These are phyloP conservation scores for Caenorhabditis sp. DNA, from an alignment of 2,888 invertebrate genomes.

Conservation along the genomic window DNA sequence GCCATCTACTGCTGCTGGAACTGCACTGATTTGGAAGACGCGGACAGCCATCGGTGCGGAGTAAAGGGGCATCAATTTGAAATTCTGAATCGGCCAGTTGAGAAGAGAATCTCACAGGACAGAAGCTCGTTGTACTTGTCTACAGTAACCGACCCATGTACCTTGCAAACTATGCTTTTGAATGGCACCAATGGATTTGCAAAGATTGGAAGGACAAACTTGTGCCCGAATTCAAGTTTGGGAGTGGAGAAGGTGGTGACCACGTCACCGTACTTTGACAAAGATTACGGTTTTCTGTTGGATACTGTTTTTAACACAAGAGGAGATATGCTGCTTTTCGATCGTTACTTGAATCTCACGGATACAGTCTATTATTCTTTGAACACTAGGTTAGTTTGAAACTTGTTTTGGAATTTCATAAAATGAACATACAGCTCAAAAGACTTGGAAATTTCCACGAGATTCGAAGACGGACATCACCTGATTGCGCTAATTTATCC, in stretches of 20 bases:
- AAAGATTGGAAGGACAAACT: conserved; percentile 1
- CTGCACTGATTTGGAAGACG: not conserved
- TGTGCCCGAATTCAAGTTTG: conserved; percentile 1
- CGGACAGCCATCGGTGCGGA: conserved; percentile 10
- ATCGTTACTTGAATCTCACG: not conserved
- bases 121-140: conserved; percentile 11
- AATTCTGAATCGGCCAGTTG: conserved; percentile 16
- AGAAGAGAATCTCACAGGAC: conserved; percentile 21
- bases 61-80: conserved; percentile 17
- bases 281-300: not conserved
- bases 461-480: conserved; percentile 19
- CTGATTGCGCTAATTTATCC: conserved; percentile 32
- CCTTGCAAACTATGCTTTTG: conserved; percentile 24
- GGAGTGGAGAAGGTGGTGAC: conserved; percentile 20
- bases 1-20: conserved; percentile 29
- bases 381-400: too few species aligned
- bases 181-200: conserved; percentile 27
- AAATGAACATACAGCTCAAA: too few species aligned
- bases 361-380: conserved; percentile 14
- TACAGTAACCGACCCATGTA: conserved; percentile 20
- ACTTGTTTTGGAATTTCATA: too few species aligned
- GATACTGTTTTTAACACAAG: conserved; percentile 8
- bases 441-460: conserved; percentile 2
- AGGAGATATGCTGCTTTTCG: conserved; percentile 19
- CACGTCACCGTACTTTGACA: conserved; percentile 4